Evolutionary conservation across 2,888 invertebrate genomes (phyloP).

Genomic region (Alviniconcha strummeri): DNA sequence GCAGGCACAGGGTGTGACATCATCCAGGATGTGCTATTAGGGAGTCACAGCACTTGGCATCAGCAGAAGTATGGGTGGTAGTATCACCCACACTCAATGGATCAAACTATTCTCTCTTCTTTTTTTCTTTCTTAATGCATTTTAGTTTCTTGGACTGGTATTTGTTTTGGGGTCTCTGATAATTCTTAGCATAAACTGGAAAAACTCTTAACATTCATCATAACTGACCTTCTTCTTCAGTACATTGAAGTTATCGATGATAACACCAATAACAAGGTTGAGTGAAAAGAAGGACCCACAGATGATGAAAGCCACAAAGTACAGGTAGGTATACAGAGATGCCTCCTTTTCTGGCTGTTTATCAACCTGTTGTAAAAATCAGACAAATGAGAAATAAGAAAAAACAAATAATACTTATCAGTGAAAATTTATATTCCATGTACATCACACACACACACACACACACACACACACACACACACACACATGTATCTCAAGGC

Average conservation of each 20-base stretch:
- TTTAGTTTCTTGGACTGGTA: no score
- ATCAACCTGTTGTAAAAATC: constrained; percentile 77
- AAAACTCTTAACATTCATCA: no score
- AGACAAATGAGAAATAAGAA: neutral
- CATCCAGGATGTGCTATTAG: no score
- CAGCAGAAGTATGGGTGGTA: no score
- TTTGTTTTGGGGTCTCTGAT: no score
- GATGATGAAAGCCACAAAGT: constrained; percentile 97
- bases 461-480: neutral
- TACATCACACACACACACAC: neutral
- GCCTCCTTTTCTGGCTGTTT: constrained; percentile 92
- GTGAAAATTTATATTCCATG: neutral
- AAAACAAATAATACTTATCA: neutral
- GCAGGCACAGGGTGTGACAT: no score
- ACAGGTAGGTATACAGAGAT: constrained; percentile 91
- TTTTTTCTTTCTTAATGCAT: no score
- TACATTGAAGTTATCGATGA: constrained; percentile 98
- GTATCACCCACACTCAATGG: no score
- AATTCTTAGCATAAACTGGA: no score
- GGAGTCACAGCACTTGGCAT: no score
- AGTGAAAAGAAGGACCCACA: constrained; percentile 97
- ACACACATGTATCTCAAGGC: neutral
- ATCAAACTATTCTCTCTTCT: no score
- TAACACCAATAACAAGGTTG: constrained; percentile 97
- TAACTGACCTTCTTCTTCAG: constrained; percentile 92